Evolutionary conservation across 2,113 vertebrate species (phyloP), one percentile per base, ranked within the genome.

Genomic region (Elachura formosa): DNA sequence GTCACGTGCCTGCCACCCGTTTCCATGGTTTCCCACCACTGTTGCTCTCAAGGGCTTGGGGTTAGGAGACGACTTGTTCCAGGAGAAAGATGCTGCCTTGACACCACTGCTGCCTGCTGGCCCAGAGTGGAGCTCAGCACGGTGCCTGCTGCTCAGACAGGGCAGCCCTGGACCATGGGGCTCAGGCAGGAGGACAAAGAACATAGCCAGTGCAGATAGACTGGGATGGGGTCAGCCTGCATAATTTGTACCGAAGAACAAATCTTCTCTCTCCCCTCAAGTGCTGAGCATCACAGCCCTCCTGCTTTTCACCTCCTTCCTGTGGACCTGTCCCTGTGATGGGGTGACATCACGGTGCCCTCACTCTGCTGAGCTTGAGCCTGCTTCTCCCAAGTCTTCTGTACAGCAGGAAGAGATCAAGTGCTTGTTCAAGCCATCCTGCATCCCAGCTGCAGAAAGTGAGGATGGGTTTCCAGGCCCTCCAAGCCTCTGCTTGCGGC

Each of bases 21-120:
- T 93, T 93, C 93, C 94, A 94, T 85, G 75, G 63, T 90, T 96
- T 86, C 80, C 79, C 9, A 0, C 2, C 10, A 23, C 58, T 92
- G 21, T 51, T 78, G 85, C 64, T 95, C 92, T 93, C 9, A 9
- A 48, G 81, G 73, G 81, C 69, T 77, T 6, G 5, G 67, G 83
- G 91, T 92, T 76, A 92, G 83, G 67, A 88, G 51, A 58, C 0
- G 2, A 80, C 75, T 73, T 10, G 16, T 69, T 90, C 83, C 86
- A 54, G 86, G 71, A 67, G 78, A 36, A 63, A 52, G 90, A 92
- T n/a, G 85, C 62, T 84, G 88, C 0, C 0, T 22, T 34, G 90
- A 17, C 69, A 90, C 69, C 43, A 8, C 1, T 20, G 40, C 66
- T 61, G 82, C 51, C 43, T 12, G 14, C 31, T 61, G 40, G n/a